Base-by-base conservation (phyloP, 2,797 vertebrate genomes). In the Danionella dracula region DNA sequence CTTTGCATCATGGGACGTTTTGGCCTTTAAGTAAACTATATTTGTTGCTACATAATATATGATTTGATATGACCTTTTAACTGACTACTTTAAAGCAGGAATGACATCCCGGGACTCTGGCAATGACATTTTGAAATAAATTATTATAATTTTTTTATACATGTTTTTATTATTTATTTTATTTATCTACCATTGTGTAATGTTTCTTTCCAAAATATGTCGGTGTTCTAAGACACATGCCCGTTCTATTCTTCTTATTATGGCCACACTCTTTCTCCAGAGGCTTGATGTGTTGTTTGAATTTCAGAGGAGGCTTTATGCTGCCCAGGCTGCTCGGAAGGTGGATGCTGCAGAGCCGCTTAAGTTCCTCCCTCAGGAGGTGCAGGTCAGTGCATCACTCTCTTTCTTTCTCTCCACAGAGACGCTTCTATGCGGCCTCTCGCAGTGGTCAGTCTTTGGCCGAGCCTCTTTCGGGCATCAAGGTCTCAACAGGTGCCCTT, bases 301-400 rank as follows among this genome's bases (percentile, higher is more conserved):
- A 80, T 81, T 84, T 62, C 84, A 97, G 95, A 91, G 79, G 9
- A 92, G 92, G 72, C 87, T 95, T 84, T 97, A 94, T 31, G 93
- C 93, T 8, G 91, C 95, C 38, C 92, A 93, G 84, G 90, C 92
- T 81, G 92, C 92, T 49, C 87, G 84, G 77, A 95, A 91, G 83
- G 78, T 81, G 70, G 82, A 89, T 63, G 4, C 73, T 8, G 59
- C 82, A 4, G 79, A 87, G 60, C 76, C 66, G 1, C 32, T 83
- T 16, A 82, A 74, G 72, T 83, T 86, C 48, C 85, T 82, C 3
- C 91, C 90, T 1, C 89, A 96, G 79, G 91, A 94, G 58, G 87
- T 93, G 45, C 93, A 96, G 93, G 95, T 97, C 50, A 84, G 88
- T 88, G 74, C 53, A 70, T 63, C 75, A 66, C 82, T 46, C 79